Percentiles rank a stretch among this genome's conserved stretches.
These are phyloP conservation scores for Agrochola macilenta DNA, from an alignment of 2,888 invertebrate species.

Conservation along the genomic window DNA sequence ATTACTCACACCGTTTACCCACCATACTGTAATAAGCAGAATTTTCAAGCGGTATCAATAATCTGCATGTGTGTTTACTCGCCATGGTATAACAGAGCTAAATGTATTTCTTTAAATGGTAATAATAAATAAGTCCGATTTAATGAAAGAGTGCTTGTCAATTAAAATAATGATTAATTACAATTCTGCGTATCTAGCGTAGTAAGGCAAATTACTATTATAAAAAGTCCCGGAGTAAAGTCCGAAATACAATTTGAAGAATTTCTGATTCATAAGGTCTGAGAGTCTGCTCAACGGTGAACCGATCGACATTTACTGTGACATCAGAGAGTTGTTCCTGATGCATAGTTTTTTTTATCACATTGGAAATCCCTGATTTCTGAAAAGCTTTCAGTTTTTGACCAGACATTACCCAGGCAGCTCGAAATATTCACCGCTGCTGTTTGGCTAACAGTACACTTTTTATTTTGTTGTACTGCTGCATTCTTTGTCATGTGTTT, in stretches of 20 bases:
- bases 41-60: slow-evolving; percentile 17
- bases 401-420: not conserved
- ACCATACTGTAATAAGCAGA: slow-evolving; percentile 35
- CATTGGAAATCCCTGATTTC: slow-evolving; percentile 3
- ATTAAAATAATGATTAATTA: slow-evolving; percentile 34
- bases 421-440: not conserved
- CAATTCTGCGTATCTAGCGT: slow-evolving; percentile 22
- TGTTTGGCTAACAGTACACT: not conserved
- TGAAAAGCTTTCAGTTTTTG: slow-evolving; percentile 15
- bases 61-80: slow-evolving; percentile 18
- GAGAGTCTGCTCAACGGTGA: not conserved
- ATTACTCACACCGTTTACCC: slow-evolving; percentile 38
- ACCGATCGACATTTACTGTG: slow-evolving; percentile 2
- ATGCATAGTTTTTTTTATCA: not conserved
- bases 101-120: slow-evolving; percentile 23
- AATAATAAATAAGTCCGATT: slow-evolving; percentile 11
- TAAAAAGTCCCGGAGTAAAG: slow-evolving; percentile 37
- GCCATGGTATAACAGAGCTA: not conserved
- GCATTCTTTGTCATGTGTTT: not conserved
- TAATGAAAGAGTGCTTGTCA: slow-evolving; percentile 19
- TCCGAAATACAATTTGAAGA: slow-evolving; percentile 17
- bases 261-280: slow-evolving; percentile 42
- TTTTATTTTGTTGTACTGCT: not conserved
- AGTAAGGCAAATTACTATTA: slow-evolving; percentile 22
- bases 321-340: slow-evolving; percentile 2